Percentiles rank a stretch among this genome's conserved stretches.
Evolutionary conservation across 2,113 vertebrate genomes (phyloP).

Genomic region (Taxidea taxus): DNA sequence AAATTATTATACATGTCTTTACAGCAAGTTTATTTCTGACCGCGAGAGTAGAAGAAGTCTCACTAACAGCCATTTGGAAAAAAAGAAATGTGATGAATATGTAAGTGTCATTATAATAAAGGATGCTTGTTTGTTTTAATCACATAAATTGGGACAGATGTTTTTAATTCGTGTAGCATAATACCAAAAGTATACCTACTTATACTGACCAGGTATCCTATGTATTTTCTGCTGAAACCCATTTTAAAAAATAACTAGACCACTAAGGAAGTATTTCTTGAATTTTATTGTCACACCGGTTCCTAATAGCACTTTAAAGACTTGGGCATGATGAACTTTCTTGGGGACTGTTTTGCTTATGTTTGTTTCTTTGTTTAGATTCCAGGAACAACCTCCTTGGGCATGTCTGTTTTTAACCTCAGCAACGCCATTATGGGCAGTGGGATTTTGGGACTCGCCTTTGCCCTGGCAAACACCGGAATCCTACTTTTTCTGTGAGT

Average conservation of each 20-base stretch:
- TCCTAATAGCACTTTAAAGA: neutral
- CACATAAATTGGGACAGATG: neutral
- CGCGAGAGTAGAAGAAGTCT: slow-evolving; percentile 87
- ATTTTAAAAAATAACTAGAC: neutral
- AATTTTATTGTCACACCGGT: neutral
- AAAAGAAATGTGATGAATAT: slow-evolving; percentile 87
- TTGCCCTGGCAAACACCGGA: slow-evolving; percentile 87
- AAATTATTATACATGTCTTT: slow-evolving; percentile 69
- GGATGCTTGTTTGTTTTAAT: neutral
- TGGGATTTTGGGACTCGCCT: slow-evolving; percentile 87
- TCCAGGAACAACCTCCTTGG: slow-evolving; percentile 84
- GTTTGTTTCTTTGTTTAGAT: slow-evolving; percentile 77
- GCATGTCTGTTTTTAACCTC: slow-evolving; percentile 88
- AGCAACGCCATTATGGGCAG: slow-evolving; percentile 90
- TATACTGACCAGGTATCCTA: neutral
- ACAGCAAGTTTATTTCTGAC: slow-evolving; percentile 87
- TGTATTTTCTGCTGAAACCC: neutral
- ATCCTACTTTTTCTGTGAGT: slow-evolving; percentile 88
- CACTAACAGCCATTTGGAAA: slow-evolving; percentile 86
- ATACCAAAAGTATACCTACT: neutral
- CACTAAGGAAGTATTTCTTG: neutral
- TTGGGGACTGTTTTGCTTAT: neutral
- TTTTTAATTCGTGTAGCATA: neutral
- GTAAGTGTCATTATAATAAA: slow-evolving; percentile 77
- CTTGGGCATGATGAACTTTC: neutral